These are phyloP conservation scores for Bungarus multicinctus DNA, from an alignment of 2,113 vertebrate genomes.

Conservation along the genomic window DNA sequence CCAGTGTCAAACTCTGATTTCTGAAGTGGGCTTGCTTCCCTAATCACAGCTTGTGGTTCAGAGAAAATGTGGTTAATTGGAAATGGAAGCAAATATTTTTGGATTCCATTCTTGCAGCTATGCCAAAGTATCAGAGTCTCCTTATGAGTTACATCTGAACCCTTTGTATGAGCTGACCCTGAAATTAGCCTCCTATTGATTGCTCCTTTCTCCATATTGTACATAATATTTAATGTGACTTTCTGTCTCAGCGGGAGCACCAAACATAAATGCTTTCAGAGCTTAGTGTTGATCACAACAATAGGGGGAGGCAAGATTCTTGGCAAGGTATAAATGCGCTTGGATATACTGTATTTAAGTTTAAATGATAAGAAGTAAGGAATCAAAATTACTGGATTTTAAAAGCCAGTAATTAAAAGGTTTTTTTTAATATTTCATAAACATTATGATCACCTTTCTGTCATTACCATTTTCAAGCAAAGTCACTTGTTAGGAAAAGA, in stretches of 20 bases:
- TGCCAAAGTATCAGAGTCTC: background rate
- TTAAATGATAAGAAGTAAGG: background rate
- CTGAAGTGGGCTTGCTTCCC: background rate
- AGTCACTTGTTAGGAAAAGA: background rate
- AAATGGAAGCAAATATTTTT: background rate
- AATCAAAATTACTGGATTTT: background rate
- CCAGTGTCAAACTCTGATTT: background rate
- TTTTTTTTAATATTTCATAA: background rate
- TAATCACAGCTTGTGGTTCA: background rate
- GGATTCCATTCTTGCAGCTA: background rate
- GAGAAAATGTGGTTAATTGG: background rate
- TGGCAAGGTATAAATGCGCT: background rate
- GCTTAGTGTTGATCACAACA: background rate
- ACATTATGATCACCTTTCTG: background rate
- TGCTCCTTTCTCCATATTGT: background rate
- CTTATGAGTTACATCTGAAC: background rate
- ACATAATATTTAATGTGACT: background rate
- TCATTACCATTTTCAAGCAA: background rate
- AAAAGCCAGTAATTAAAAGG: background rate
- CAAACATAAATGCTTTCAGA: background rate
- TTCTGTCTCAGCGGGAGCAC: background rate
- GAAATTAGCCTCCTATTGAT: background rate
- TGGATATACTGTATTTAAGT: background rate
- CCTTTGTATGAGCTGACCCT: background rate
- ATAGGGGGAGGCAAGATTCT: background rate